Conservation (phyloP, 92 coral and sea anemone species). For the Siderastrea siderea region DNA sequence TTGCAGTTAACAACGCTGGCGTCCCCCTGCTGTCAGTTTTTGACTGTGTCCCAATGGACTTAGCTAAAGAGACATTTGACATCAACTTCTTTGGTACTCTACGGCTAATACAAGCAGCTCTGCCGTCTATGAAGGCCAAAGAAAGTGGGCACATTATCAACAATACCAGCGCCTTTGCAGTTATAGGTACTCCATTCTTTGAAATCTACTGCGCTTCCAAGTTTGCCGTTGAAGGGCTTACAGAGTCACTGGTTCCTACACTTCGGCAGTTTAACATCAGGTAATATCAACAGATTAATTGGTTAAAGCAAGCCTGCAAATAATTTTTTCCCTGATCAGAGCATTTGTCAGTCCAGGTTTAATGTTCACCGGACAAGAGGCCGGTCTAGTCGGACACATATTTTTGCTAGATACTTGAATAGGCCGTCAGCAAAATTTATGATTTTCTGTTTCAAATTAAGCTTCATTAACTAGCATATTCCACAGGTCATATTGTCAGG, state of each 20-base stretch:
- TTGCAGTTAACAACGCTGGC: constrained; percentile 88
- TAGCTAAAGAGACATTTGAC: constrained; percentile 56
- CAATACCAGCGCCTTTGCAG: constrained; percentile 61
- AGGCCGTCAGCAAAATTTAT: too few relatives aligned
- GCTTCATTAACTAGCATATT: too few relatives aligned
- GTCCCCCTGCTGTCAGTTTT: constrained; percentile 60
- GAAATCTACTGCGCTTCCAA: constrained; percentile 80
- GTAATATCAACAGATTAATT: constrained; percentile 25
- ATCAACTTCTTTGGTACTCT: constrained; percentile 82
- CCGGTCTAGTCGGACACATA: too few relatives aligned
- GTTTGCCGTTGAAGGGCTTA: constrained; percentile 84
- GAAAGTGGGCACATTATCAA: constrained; percentile 60
- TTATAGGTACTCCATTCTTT: constrained; percentile 66
- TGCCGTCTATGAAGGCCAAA: constrained; percentile 82
- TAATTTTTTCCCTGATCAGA: too few relatives aligned
- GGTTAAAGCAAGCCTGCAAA: too few relatives aligned
- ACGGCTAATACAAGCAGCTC: constrained; percentile 75
- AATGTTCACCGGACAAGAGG: too few relatives aligned
- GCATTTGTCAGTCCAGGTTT: too few relatives aligned
- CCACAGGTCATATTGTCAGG: too few relatives aligned
- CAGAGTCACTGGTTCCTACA: constrained; percentile 75
- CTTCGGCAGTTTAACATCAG: constrained; percentile 66
- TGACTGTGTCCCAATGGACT: constrained; percentile 61
- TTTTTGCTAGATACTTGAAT: too few relatives aligned
- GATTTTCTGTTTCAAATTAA: too few relatives aligned